These are phyloP conservation scores for Urophycis tenuis DNA, from an alignment of 2,797 vertebrate genomes.

Conservation along the genomic window DNA sequence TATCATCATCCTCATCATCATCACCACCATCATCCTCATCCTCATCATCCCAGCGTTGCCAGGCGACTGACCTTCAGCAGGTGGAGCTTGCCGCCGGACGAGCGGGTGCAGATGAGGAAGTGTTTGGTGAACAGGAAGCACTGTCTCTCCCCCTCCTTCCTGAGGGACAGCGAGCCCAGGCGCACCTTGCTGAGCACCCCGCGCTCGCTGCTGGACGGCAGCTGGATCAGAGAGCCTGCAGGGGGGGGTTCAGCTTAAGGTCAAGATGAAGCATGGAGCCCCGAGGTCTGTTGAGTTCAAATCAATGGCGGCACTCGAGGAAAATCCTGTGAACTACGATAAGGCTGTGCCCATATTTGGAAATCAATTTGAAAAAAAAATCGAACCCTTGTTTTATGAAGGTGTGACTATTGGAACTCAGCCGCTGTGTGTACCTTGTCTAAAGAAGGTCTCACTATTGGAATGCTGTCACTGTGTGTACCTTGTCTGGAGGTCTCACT, in stretches of 20 bases:
- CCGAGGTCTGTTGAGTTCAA: too few species aligned
- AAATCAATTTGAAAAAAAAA: too few species aligned
- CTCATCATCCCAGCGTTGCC: background rate
- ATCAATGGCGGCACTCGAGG: too few species aligned
- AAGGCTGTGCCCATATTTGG: too few species aligned
- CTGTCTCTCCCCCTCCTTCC: constrained; percentile 93
- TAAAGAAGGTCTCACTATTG: too few species aligned
- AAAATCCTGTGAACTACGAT: too few species aligned
- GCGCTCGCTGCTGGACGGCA: constrained; percentile 88
- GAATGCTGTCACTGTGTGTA: too few species aligned
- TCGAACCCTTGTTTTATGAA: too few species aligned
- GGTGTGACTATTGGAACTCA: too few species aligned
- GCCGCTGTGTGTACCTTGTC: too few species aligned
- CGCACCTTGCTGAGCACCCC: constrained; percentile 91
- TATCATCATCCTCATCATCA: background rate
- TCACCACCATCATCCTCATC: background rate
- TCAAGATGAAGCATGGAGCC: too few species aligned
- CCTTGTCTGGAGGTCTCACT: too few species aligned
- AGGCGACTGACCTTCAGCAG: constrained; percentile 80
- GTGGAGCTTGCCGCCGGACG: constrained; percentile 94
- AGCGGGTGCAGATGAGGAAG: constrained; percentile 91
- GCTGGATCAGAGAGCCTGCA: constrained; percentile 89
- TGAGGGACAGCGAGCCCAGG: constrained; percentile 84
- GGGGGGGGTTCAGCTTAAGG: background rate
- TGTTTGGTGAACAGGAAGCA: constrained; percentile 98